Conservation (phyloP, 2,113 vertebrate species). For the Rhodinocichla rosea region DNA sequence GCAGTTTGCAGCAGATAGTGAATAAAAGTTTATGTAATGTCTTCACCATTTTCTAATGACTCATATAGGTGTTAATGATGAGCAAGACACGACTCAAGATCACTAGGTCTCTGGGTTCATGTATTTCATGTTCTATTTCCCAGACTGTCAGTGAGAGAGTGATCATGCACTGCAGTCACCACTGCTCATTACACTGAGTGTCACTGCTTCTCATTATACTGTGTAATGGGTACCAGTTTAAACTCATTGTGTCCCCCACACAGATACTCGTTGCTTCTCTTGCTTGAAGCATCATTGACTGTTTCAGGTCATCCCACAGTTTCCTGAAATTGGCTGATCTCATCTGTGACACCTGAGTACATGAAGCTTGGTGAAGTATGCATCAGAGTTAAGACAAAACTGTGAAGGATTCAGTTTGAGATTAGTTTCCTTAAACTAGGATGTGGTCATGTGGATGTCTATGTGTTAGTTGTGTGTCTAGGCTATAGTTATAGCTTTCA, state of each 20-base stretch:
- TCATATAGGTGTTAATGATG: constrained; percentile 17
- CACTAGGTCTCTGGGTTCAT: not conserved
- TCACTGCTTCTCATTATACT: not conserved
- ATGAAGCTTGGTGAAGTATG: not conserved
- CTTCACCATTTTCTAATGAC: constrained; percentile 1
- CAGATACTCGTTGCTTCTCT: not conserved
- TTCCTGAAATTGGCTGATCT: not conserved
- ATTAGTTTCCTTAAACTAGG: not conserved
- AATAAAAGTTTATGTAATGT: not conserved
- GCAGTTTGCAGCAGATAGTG: not conserved
- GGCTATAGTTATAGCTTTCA: not conserved
- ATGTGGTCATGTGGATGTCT: not conserved
- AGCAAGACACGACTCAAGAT: not conserved
- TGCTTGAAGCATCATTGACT: not conserved
- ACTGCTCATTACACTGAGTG: not conserved
- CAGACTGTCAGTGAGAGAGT: not conserved
- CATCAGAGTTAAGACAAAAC: not conserved
- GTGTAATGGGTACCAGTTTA: not conserved
- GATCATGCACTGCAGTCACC: not conserved
- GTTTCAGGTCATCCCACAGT: not conserved
- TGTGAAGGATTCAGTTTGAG: not conserved
- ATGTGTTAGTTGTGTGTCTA: not conserved
- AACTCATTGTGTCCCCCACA: not conserved
- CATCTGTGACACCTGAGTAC: not conserved
- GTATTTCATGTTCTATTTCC: not conserved